Evolutionary conservation across 92 coral and sea anemone genomes (phyloP).

Genomic region (Isaurus tuberculatus): DNA sequence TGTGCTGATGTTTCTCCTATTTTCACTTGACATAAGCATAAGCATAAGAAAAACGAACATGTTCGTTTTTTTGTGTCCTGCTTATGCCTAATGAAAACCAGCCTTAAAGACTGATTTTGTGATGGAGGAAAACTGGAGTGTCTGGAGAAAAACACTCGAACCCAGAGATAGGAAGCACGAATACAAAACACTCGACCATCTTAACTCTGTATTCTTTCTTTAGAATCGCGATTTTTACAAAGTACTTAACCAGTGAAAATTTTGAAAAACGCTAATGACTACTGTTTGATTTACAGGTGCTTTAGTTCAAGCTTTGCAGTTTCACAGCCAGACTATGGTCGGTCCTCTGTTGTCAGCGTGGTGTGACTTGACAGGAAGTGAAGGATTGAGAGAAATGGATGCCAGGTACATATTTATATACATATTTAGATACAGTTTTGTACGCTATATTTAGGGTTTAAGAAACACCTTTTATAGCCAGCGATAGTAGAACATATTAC

Average conservation of each 20-base stretch:
- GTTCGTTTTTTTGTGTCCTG: too few relatives aligned
- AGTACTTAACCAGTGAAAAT: background rate
- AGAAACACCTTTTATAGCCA: too few relatives aligned
- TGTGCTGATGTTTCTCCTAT: too few relatives aligned
- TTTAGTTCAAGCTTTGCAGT: conserved; percentile 88
- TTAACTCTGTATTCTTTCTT: background rate
- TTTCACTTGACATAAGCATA: too few relatives aligned
- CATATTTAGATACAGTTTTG: too few relatives aligned
- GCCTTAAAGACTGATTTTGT: background rate
- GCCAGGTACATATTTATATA: conserved; percentile 45
- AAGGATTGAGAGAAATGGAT: conserved; percentile 54
- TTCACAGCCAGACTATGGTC: conserved; percentile 86
- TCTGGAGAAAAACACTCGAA: too few relatives aligned
- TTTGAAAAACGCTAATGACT: background rate
- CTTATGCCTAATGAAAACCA: too few relatives aligned
- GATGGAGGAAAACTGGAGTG: too few relatives aligned
- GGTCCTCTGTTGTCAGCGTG: conserved; percentile 83
- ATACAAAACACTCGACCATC: too few relatives aligned
- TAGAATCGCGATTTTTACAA: background rate
- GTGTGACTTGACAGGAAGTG: conserved; percentile 83
- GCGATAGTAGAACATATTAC: too few relatives aligned
- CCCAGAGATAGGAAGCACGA: too few relatives aligned
- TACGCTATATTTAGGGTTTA: background rate
- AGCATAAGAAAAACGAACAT: too few relatives aligned
- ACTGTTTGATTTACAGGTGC: conserved; percentile 62